Conservation (phyloP, 2,113 vertebrate genomes). For the Petroica traversi region DNA sequence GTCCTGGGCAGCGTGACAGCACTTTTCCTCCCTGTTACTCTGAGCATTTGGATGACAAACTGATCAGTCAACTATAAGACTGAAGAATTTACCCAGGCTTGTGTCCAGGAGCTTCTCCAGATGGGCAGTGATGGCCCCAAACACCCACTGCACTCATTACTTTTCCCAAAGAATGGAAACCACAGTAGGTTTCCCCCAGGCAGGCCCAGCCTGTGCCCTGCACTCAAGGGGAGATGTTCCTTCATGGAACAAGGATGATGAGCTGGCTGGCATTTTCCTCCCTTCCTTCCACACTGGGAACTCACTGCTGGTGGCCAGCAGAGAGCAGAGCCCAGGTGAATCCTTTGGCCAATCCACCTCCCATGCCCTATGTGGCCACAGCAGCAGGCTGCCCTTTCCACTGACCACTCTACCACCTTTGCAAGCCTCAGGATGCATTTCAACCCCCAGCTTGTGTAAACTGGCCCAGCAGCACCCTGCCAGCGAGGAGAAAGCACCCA, state of each 20-base stretch:
- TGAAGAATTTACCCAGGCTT: neutral
- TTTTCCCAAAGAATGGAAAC: neutral
- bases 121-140: neutral
- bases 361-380: neutral
- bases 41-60: neutral
- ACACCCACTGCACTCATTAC: neutral
- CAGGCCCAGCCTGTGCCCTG: neutral
- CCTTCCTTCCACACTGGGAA: neutral
- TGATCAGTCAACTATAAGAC: neutral
- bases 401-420: neutral
- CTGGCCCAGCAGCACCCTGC: neutral
- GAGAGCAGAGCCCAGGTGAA: neutral
- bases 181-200: neutral
- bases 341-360: neutral
- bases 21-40: neutral
- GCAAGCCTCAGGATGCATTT: neutral
- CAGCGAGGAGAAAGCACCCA: neutral
- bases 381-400: neutral
- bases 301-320: neutral
- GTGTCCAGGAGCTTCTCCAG: neutral
- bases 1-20: neutral
- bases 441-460: neutral
- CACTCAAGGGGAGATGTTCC: fast-evolving
- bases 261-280: neutral
- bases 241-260: neutral